These are phyloP conservation scores for Euplexia lucipara DNA, from an alignment of 2,888 invertebrate species.

Conservation along the genomic window DNA sequence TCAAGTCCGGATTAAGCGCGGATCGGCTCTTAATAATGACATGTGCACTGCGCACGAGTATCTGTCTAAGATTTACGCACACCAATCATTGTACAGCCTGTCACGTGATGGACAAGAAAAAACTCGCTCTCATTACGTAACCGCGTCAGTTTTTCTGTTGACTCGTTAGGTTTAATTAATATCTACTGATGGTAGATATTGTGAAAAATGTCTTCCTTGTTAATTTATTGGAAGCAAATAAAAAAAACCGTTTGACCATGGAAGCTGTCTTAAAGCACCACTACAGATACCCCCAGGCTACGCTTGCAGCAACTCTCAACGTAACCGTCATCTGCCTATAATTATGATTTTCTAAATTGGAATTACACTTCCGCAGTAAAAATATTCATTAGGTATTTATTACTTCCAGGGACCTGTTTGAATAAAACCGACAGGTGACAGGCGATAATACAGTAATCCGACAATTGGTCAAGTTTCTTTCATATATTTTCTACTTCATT, in stretches of 20 bases:
- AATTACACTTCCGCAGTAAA: conserved; percentile 12
- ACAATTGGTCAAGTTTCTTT: too few relatives aligned
- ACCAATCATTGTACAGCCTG: conserved; percentile 65
- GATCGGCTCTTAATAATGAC: conserved; percentile 78
- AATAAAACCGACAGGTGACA: too few relatives aligned
- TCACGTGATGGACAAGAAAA: conserved; percentile 34
- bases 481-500: too few relatives aligned
- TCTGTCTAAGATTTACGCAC: conserved; percentile 75
- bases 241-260: conserved; percentile 5
- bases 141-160: conserved; percentile 16
- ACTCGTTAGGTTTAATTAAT: conserved; percentile 25
- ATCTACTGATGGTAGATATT: conserved; percentile 1
- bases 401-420: neutral
- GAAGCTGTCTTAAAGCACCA: conserved; percentile 8
- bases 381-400: neutral
- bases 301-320: conserved; percentile 3
- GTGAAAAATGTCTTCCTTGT: conserved; percentile 11
- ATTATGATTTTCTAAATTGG: conserved; percentile 23
- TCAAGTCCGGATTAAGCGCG: conserved; percentile 81
- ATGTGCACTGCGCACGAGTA: conserved; percentile 72
- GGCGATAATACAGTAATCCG: too few relatives aligned
- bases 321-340: conserved; percentile 8
- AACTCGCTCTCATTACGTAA: conserved; percentile 28
- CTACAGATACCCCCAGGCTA: conserved; percentile 19
- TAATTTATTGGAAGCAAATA: conserved; percentile 24